Base-by-base conservation (phyloP, 2,888 invertebrate species). In the Polyommatus icarus region DNA sequence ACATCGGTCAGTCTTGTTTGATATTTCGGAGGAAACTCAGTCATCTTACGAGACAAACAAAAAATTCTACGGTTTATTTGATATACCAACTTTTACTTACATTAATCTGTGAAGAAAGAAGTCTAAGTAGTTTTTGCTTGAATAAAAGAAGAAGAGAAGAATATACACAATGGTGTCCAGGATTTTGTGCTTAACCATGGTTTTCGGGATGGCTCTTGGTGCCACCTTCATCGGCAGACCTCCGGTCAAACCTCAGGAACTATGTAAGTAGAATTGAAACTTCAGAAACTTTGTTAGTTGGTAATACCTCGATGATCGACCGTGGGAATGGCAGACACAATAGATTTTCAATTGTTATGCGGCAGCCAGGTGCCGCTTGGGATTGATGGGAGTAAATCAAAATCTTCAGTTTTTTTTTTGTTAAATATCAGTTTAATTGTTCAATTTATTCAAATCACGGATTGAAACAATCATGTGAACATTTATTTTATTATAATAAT, bases 101-200 rank as follows among this genome's bases (percentile, higher is more conserved):
- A 67, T 67, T 15, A 1, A 20, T 7, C 10, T 29, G 29, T 29
- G 5, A 29, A 67, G 67, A 67, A 6, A 12, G 24, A 10, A 24
- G 3, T 20, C 10, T 1, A 6, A 32, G 5, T 15, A 20, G 6
- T 67, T 67, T 59, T 59, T 8, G 15, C 15, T 15, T 32, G 67
- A 67, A 29, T 1, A 12, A 15, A 29, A 29, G 29, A 24, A 76
- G 78, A 71, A 59, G 78, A 77, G 46, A 54, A 54, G 54, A 78
- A 76, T 67, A 76, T 67, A 77, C 71, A 88, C 86, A 83, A 91
- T 90, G 90, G 86, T 90, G 86, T 85, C 87, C 79, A 90, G 88
- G 84, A 85, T 88, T 80, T 80, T 90, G 77, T 80, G 89, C 80
- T 78, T 92, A 46, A 83, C 85, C 59, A 78, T 90, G 77, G 80